phyloP scores from a whole-genome alignment of 2,797 vertebrate species.

The Graptemys geographica region DNA sequence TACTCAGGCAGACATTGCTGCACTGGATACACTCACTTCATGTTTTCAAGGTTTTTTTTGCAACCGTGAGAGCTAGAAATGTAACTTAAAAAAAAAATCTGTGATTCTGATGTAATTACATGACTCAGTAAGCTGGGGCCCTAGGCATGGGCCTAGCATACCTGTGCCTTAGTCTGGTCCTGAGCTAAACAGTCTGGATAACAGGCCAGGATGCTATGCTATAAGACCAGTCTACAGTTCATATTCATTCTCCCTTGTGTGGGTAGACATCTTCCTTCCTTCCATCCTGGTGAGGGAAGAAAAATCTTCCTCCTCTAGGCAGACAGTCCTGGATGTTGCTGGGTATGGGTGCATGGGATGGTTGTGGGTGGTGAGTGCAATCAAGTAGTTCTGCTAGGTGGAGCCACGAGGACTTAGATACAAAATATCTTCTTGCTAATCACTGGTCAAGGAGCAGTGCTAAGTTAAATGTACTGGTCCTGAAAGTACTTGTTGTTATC shows the following conservation, averaged over 20 bases:
- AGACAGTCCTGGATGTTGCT: background rate
- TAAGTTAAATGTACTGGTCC: background rate
- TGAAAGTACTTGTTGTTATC: background rate
- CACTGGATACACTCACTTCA: background rate
- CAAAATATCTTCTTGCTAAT: background rate
- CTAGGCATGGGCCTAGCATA: background rate
- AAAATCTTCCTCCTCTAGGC: background rate
- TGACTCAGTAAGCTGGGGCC: background rate
- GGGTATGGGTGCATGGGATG: background rate
- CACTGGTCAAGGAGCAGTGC: background rate
- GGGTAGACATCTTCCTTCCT: background rate
- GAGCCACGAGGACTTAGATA: background rate
- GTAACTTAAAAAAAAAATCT: background rate
- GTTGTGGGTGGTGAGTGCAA: background rate
- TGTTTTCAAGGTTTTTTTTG: accelerated
- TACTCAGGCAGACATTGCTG: background rate
- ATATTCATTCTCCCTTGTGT: background rate
- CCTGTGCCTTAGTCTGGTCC: background rate
- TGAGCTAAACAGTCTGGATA: background rate
- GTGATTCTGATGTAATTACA: accelerated
- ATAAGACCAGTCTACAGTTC: background rate
- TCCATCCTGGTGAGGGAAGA: background rate
- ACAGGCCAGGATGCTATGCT: background rate
- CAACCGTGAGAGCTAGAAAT: background rate
- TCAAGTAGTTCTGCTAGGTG: background rate